Percentiles rank a stretch among this genome's conserved stretches.
phyloP scores from a whole-genome alignment of 2,888 invertebrate genomes.

The Patella depressa region DNA sequence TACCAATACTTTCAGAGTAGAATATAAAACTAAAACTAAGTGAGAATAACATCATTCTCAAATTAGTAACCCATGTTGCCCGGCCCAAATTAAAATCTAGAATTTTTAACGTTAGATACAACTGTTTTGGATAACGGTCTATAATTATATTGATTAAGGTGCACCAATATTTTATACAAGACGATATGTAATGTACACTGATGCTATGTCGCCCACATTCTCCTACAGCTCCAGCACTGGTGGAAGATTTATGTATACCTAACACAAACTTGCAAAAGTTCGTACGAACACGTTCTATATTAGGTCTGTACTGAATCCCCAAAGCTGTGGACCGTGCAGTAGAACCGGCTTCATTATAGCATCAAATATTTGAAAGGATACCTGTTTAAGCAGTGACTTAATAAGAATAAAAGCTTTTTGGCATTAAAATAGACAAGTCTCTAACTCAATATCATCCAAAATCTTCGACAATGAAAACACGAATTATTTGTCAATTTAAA shows the following conservation, averaged over 20 bases:
- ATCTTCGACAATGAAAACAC: too few relatives aligned
- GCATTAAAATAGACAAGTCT: too few relatives aligned
- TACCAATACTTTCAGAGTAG: background rate
- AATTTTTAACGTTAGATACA: background rate
- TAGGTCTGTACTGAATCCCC: background rate
- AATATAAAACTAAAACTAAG: background rate
- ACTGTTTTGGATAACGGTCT: background rate
- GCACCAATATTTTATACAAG: background rate
- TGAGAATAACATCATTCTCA: background rate
- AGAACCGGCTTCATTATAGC: background rate
- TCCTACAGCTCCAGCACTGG: constrained; percentile 2
- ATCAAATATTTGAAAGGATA: background rate
- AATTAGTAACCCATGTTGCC: background rate
- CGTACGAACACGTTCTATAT: background rate
- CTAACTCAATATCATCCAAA: too few relatives aligned
- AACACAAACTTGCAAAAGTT: background rate
- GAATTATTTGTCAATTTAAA: too few relatives aligned
- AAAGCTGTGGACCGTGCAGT: background rate
- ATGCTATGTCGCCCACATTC: background rate
- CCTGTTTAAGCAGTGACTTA: too few relatives aligned
- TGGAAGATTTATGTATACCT: background rate
- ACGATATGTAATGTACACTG: background rate
- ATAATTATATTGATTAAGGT: background rate
- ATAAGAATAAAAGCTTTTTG: too few relatives aligned
- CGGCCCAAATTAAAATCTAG: background rate